Conservation (phyloP, 2,797 vertebrate genomes). For the Poecilia wingei region DNA sequence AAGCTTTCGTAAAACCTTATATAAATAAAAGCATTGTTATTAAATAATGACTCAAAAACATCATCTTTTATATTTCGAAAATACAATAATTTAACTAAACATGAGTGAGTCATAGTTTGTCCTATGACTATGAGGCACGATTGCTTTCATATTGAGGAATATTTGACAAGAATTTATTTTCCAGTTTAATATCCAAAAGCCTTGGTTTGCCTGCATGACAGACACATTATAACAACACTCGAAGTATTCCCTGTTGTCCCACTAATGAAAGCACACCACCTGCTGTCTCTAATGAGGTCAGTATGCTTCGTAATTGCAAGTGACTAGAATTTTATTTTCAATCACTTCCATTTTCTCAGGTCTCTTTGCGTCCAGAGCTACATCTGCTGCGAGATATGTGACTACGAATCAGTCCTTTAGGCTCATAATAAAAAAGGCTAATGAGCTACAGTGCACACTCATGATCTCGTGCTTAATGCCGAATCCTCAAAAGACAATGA, state of each 20-base stretch:
- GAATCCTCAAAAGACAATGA: conserved; percentile 60
- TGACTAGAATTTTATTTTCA: conserved; percentile 26
- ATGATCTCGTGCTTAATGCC: conserved; percentile 26
- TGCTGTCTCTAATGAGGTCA: conserved; percentile 41
- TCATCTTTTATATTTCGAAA: conserved; percentile 9
- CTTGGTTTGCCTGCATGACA: conserved; percentile 14
- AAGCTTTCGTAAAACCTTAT: background rate
- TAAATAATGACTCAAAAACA: conserved; percentile 19
- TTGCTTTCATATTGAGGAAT: conserved; percentile 24
- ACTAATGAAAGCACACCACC: conserved; percentile 23
- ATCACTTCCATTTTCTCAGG: conserved; percentile 18
- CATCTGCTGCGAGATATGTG: conserved; percentile 14
- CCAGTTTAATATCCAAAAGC: conserved; percentile 20
- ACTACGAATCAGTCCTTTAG: conserved; percentile 14
- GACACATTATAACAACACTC: conserved; percentile 21
- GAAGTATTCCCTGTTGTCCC: conserved; percentile 7
- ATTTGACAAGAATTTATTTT: conserved; percentile 28
- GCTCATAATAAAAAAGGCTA: conserved; percentile 40
- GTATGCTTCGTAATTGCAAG: conserved; percentile 25
- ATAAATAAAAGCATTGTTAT: background rate
- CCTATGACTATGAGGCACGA: conserved; percentile 25
- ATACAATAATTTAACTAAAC: conserved; percentile 25
- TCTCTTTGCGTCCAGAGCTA: conserved; percentile 12
- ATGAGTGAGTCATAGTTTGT: conserved; percentile 26
- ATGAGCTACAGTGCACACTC: conserved; percentile 48